A percentile compares a stretch with the other conserved stretches of the same genome.
Evolutionary conservation across 92 coral and sea anemone species (phyloP).

Genomic region (Hydrozoanthus gracilis): DNA sequence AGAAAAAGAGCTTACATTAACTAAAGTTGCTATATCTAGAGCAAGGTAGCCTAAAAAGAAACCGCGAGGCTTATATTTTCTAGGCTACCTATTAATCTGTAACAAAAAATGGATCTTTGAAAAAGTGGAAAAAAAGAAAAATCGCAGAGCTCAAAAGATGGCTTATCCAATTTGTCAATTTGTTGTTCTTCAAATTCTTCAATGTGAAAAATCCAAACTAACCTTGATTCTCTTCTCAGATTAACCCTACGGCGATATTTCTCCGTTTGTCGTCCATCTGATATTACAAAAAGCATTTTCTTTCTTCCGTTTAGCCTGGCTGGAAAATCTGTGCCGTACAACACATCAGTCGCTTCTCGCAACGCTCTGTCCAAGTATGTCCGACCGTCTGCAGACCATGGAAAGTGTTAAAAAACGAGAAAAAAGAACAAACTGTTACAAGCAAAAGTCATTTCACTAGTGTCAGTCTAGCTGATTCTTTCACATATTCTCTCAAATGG

Average conservation of each 20-base stretch:
- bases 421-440: background rate
- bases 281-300: slow-evolving; percentile 12
- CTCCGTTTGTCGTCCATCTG: slow-evolving; percentile 36
- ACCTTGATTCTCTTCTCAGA: slow-evolving; percentile 3
- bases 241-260: background rate
- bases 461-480: background rate
- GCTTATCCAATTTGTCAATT: too few species aligned
- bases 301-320: background rate
- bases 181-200: too few species aligned
- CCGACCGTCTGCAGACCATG: slow-evolving; percentile 2
- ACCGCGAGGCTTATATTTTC: too few species aligned
- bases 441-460: too few species aligned
- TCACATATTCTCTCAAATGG: background rate
- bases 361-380: slow-evolving; percentile 4
- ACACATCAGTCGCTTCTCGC: slow-evolving; percentile 8
- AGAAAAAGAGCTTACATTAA: too few species aligned
- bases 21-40: too few species aligned
- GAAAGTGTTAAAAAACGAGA: background rate
- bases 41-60: too few species aligned
- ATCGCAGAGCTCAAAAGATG: too few species aligned
- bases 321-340: slow-evolving; percentile 5
- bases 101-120: too few species aligned
- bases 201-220: background rate
- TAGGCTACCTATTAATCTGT: too few species aligned
- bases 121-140: too few species aligned